Conservation (phyloP, 2,113 vertebrate species). For the Diphyllodes magnificus region DNA sequence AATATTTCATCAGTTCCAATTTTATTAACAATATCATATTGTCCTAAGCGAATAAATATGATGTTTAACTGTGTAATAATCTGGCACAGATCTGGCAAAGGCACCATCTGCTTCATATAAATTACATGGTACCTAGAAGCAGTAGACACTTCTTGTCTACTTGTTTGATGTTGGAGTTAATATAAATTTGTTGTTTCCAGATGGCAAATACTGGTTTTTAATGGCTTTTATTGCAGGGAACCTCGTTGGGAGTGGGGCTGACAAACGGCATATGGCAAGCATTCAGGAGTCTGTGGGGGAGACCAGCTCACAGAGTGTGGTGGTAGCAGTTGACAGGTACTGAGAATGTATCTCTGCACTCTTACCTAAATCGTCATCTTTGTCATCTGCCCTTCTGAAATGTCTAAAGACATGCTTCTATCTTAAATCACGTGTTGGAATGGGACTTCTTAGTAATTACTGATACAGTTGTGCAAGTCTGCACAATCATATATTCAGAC, state of each 20-base stretch:
- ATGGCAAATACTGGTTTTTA: not conserved
- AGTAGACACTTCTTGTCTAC: not conserved
- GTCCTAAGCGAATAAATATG: not conserved
- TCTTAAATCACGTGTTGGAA: not conserved
- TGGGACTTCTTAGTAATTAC: not conserved
- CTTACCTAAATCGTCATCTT: accelerated
- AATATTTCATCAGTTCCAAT: not conserved
- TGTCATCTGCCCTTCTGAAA: not conserved
- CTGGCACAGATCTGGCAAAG: not conserved
- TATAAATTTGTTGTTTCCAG: not conserved
- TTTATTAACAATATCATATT: not conserved
- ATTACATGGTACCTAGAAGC: not conserved
- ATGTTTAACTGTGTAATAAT: not conserved
- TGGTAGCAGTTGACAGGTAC: slow-evolving; percentile 96
- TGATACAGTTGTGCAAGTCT: not conserved
- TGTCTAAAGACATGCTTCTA: not conserved
- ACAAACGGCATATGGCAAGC: slow-evolving; percentile 91
- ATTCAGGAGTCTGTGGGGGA: slow-evolving; percentile 97
- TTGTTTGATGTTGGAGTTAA: not conserved
- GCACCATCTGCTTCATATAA: not conserved
- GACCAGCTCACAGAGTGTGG: slow-evolving; percentile 97
- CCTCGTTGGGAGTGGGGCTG: slow-evolving; percentile 85
- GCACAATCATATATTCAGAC: not conserved
- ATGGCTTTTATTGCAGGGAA: slow-evolving; percentile 51
- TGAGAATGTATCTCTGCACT: not conserved